Evolutionary conservation across 2,113 vertebrate genomes (phyloP).

Genomic region (Takifugu flavidus): DNA sequence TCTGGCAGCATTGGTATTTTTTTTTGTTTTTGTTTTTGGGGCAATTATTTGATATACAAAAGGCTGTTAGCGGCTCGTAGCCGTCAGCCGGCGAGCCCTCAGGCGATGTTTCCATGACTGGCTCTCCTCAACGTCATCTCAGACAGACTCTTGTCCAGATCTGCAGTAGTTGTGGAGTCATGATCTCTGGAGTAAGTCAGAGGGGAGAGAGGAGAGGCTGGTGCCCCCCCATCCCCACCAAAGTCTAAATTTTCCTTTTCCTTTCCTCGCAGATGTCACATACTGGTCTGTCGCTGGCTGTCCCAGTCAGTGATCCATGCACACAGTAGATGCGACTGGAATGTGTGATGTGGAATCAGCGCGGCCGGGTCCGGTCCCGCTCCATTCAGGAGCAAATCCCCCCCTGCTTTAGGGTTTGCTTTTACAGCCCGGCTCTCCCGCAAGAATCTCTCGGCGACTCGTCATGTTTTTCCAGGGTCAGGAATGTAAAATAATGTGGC

Average conservation of each 20-base stretch:
- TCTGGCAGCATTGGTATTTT: no score
- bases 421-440: slow-evolving; percentile 34
- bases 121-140: slow-evolving; percentile 42
- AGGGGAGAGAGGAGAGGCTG: slow-evolving; percentile 37
- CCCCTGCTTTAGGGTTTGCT: slow-evolving; percentile 51
- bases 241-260: not conserved
- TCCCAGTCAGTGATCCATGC: slow-evolving; percentile 29
- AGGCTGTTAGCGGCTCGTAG: slow-evolving; percentile 4
- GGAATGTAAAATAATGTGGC: slow-evolving; percentile 41
- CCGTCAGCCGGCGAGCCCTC: slow-evolving; percentile 14
- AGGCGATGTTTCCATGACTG: slow-evolving; percentile 38
- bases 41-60: slow-evolving; percentile 9
- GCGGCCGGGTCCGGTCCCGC: slow-evolving; percentile 43
- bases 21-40: no score
- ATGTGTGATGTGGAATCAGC: slow-evolving; percentile 52
- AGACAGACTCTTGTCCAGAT: slow-evolving; percentile 49
- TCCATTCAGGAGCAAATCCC: slow-evolving; percentile 62
- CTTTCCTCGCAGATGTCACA: not conserved
- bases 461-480: slow-evolving; percentile 50
- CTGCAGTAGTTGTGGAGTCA: slow-evolving; percentile 31
- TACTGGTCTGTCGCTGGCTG: slow-evolving; percentile 4
- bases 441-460: slow-evolving; percentile 55
- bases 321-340: slow-evolving; percentile 51
- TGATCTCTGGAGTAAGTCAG: slow-evolving; percentile 4
- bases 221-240: not conserved